Evolutionary conservation across 2,888 invertebrate genomes (phyloP).

Genomic region (Latrodectus hesperus): DNA sequence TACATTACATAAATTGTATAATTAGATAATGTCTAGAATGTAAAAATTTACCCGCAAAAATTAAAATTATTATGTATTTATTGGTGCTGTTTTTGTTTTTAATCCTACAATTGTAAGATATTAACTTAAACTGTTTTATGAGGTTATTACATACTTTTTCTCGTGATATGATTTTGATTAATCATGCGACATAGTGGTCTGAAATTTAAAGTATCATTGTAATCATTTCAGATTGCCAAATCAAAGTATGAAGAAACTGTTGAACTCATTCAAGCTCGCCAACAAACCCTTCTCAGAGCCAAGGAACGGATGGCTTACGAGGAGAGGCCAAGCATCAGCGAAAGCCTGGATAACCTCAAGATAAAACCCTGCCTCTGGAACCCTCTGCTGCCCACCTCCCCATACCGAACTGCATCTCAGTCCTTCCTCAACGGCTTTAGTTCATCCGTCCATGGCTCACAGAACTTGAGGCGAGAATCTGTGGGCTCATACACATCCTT

Average conservation of each 20-base stretch:
- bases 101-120: no score
- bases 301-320: constrained; percentile 68
- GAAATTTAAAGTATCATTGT: no score
- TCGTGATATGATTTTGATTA: no score
- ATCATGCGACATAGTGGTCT: no score
- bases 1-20: no score
- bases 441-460: constrained; percentile 13
- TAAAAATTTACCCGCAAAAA: no score
- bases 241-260: constrained; percentile 77
- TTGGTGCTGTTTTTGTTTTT: no score
- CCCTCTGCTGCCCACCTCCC: constrained; percentile 16
- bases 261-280: constrained; percentile 74
- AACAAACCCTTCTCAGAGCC: constrained; percentile 72
- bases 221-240: constrained; percentile 75
- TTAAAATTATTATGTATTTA: no score
- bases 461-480: constrained; percentile 18
- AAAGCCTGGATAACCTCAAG: constrained; percentile 44
- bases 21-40: no score
- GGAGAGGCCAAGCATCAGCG: constrained; percentile 22
- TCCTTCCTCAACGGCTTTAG: constrained; percentile 24
- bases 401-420: constrained; percentile 50
- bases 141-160: no score
- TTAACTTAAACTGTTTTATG: no score
- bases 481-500: constrained; percentile 66
- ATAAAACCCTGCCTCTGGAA: constrained; percentile 62